phyloP scores from a whole-genome alignment of 1,140 invertebrate genomes.

The Macrobrachium nipponense region DNA sequence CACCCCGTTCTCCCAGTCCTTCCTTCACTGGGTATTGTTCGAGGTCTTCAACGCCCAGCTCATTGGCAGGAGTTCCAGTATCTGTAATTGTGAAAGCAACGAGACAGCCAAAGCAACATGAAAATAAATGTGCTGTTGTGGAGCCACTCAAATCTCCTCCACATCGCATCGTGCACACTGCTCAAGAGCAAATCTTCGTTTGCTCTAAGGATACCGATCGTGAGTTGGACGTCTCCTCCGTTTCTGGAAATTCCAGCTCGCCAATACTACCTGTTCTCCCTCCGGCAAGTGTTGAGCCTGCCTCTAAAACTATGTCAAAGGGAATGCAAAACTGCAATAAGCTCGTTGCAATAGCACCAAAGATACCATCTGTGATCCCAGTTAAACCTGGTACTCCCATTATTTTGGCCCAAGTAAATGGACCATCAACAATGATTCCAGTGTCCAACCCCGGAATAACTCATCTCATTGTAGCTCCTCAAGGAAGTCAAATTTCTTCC shows the following conservation, averaged over 20 bases:
- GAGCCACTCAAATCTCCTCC: background rate
- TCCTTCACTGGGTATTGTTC: conserved; percentile 11
- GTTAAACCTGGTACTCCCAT: conserved; percentile 59
- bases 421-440: conserved; percentile 45
- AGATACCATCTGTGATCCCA: conserved; percentile 55
- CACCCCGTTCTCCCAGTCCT: conserved; percentile 49
- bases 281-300: background rate
- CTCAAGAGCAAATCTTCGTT: conserved; percentile 52
- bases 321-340: conserved; percentile 32
- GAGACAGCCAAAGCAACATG: conserved; percentile 1
- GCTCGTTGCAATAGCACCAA: conserved; percentile 57
- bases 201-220: conserved; percentile 55
- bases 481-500: conserved; percentile 21
- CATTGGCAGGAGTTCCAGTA: conserved; percentile 47
- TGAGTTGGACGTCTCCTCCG: background rate
- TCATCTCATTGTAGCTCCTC: conserved; percentile 46
- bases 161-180: conserved; percentile 9
- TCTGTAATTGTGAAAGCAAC: conserved; percentile 63
- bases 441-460: conserved; percentile 40
- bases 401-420: conserved; percentile 49
- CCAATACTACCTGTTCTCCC: conserved; percentile 12
- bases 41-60: conserved; percentile 15
- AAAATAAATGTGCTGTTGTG: background rate
- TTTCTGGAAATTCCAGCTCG: background rate
- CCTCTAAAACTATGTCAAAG: conserved; percentile 24